phyloP scores from a whole-genome alignment of 2,888 invertebrate species.

The Sesamia inferens region DNA sequence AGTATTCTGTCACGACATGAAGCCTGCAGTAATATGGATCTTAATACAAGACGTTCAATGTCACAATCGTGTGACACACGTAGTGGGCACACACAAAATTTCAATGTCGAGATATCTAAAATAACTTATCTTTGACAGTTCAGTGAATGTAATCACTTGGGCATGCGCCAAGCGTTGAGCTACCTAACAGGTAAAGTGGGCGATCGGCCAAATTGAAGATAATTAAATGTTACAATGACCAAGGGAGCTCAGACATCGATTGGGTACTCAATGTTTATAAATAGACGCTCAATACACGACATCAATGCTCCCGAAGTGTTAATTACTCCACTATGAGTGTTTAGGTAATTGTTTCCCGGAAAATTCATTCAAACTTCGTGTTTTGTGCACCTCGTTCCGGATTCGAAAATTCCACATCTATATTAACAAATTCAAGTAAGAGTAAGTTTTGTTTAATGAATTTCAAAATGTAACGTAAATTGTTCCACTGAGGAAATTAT shows the following conservation, averaged over 20 bases:
- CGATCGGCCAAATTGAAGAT: conserved; percentile 87
- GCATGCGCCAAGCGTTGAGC: conserved; percentile 78
- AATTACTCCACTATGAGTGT: conserved; percentile 35
- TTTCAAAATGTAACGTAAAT: background rate
- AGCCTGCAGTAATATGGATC: conserved; percentile 55
- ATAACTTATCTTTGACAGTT: conserved; percentile 90
- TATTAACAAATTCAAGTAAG: conserved; percentile 1
- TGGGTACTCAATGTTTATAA: conserved; percentile 70
- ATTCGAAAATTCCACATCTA: conserved; percentile 13
- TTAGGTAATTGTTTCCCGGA: conserved; percentile 10
- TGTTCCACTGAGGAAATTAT: background rate
- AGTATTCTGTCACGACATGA: conserved; percentile 21
- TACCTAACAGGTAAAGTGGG: conserved; percentile 88
- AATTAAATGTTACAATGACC: conserved; percentile 88
- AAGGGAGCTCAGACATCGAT: conserved; percentile 82
- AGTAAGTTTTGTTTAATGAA: conserved; percentile 11
- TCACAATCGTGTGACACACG: conserved; percentile 74
- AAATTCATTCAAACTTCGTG: conserved; percentile 16
- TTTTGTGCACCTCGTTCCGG: conserved; percentile 8
- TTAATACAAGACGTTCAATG: conserved; percentile 71
- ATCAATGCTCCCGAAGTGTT: conserved; percentile 50
- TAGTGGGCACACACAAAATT: conserved; percentile 71
- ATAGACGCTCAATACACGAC: conserved; percentile 68
- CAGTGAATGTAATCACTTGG: conserved; percentile 88
- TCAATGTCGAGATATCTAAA: conserved; percentile 88